phyloP scores from a whole-genome alignment of 2,113 vertebrate species.

The Ploceus nigricollis region DNA sequence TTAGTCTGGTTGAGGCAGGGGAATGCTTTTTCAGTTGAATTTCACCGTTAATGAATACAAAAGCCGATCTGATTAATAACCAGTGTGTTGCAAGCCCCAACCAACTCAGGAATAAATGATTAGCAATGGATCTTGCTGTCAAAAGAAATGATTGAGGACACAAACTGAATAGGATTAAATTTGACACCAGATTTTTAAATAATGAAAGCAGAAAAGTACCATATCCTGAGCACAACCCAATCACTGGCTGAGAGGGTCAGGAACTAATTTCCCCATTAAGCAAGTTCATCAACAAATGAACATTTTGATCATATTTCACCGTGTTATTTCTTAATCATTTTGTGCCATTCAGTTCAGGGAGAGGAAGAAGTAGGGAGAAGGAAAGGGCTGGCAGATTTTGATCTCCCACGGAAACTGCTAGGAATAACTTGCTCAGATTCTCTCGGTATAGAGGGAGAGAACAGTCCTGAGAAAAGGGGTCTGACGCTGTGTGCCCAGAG shows the following conservation, averaged over 20 bases:
- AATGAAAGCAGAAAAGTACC: neutral
- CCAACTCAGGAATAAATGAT: slow-evolving; percentile 12
- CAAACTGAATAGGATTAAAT: neutral
- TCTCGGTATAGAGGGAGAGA: neutral
- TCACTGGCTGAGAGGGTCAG: neutral
- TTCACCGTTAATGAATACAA: neutral
- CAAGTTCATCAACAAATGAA: neutral
- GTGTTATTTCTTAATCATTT: neutral
- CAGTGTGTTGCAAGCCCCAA: neutral
- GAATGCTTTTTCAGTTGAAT: neutral
- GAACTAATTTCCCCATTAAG: neutral
- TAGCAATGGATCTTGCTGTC: slow-evolving; percentile 26
- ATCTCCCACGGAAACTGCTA: neutral
- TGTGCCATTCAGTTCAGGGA: neutral
- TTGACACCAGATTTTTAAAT: slow-evolving; percentile 10
- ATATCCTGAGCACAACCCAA: neutral
- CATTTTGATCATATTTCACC: neutral
- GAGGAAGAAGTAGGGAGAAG: neutral
- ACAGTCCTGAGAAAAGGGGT: neutral
- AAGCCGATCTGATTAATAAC: slow-evolving; percentile 1
- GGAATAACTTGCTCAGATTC: neutral
- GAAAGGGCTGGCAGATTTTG: neutral
- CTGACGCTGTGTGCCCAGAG: fast-evolving
- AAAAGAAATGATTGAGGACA: slow-evolving; percentile 11
- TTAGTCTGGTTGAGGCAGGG: neutral